phyloP scores from a whole-genome alignment of 2,113 vertebrate species.

The Carassius gibelio region DNA sequence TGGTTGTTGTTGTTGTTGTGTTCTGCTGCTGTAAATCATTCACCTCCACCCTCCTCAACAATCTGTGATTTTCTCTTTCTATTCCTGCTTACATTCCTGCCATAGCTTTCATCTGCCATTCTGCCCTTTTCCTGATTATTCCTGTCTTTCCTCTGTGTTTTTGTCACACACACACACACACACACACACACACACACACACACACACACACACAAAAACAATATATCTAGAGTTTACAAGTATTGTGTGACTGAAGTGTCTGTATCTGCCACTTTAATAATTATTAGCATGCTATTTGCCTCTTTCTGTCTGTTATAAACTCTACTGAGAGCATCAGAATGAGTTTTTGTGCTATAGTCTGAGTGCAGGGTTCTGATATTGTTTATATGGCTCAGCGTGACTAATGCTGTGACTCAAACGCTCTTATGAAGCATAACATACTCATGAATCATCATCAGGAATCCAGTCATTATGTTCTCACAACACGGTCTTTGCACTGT shows the following conservation, averaged over 20 bases:
- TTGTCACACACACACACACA: too few species aligned
- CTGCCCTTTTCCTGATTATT: background rate
- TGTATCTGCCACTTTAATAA: background rate
- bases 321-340: background rate
- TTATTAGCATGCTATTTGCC: background rate
- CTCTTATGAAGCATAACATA: slow-evolving; percentile 14
- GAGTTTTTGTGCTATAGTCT: background rate
- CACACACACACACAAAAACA: too few species aligned
- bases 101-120: background rate
- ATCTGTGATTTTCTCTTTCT: background rate
- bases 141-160: too few species aligned
- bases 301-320: background rate
- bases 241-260: background rate
- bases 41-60: background rate
- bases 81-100: background rate
- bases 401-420: slow-evolving; percentile 6
- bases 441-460: slow-evolving; percentile 11
- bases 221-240: too few species aligned
- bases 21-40: background rate
- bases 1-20: background rate
- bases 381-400: slow-evolving; percentile 17
- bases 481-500: background rate
- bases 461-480: background rate
- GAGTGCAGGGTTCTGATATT: background rate
- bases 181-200: too few species aligned